Evolutionary conservation across 2,888 invertebrate species (phyloP).

Genomic region (Apamea sordens): DNA sequence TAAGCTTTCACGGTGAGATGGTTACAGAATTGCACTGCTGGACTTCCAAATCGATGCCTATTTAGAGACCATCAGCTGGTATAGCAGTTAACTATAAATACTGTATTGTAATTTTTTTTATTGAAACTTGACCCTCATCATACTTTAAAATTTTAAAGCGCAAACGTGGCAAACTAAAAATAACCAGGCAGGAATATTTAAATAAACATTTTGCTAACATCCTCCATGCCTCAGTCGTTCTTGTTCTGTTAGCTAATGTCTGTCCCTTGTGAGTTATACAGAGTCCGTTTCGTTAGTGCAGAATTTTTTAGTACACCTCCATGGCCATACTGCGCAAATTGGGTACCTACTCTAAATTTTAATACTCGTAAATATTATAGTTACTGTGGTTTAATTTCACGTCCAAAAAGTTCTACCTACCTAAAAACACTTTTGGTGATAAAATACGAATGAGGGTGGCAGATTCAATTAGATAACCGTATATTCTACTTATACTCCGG

Average conservation of each 20-base stretch:
- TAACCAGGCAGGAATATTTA: constrained; percentile 9
- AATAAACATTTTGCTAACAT: constrained; percentile 14
- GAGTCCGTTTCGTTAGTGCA: constrained; percentile 14
- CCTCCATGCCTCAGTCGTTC: not conserved
- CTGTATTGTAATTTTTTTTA: not conserved
- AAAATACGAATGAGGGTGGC: not conserved
- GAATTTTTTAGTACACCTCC: constrained; percentile 16
- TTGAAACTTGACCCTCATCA: not conserved
- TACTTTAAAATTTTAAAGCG: not conserved
- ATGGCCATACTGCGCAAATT: constrained; percentile 3
- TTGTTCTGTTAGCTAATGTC: constrained; percentile 36
- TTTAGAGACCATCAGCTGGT: not conserved
- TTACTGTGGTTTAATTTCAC: not conserved
- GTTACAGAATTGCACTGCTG: no score
- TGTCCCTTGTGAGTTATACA: constrained; percentile 29
- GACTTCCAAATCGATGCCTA: not conserved
- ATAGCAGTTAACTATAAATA: not conserved
- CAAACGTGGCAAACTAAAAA: not conserved
- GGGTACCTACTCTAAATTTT: constrained; percentile 5
- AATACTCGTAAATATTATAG: constrained; percentile 6
- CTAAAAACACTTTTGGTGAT: not conserved
- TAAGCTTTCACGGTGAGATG: no score
- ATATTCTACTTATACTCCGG: not conserved
- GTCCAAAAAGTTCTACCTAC: not conserved
- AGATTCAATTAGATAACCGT: no score